phyloP scores from a whole-genome alignment of 2,113 vertebrate species.

The Cepphus grylle region DNA sequence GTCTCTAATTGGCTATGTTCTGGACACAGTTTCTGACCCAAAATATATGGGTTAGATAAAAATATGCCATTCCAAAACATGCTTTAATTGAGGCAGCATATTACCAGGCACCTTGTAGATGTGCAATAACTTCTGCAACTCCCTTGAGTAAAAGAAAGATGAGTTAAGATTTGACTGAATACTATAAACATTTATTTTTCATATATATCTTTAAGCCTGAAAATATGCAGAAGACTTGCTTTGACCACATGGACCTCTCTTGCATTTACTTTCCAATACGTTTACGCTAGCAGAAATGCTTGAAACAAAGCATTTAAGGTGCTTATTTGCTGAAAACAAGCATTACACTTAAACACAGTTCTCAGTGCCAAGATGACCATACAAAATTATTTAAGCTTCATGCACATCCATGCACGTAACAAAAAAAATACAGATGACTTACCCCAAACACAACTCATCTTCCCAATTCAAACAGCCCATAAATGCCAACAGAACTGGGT shows the following conservation, averaged over 20 bases:
- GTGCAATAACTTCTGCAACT: background rate
- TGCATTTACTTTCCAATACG: background rate
- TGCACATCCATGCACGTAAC: fast-evolving
- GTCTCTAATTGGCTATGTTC: background rate
- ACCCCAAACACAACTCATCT: background rate
- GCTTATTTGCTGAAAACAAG: background rate
- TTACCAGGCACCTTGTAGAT: background rate
- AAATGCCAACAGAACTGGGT: background rate
- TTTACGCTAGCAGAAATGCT: background rate
- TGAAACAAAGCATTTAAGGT: background rate
- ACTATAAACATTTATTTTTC: background rate
- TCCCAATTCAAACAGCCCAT: background rate
- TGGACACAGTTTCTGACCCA: background rate
- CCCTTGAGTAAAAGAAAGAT: background rate
- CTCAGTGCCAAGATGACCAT: background rate
- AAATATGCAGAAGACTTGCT: background rate
- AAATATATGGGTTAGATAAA: background rate
- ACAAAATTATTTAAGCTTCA: background rate
- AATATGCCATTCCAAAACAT: background rate
- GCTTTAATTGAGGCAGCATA: background rate
- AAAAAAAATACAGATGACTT: background rate
- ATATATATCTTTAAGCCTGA: background rate
- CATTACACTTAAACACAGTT: background rate
- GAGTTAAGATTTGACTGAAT: background rate
- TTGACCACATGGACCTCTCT: background rate